A percentile compares a stretch with the other conserved stretches of the same genome.
Evolutionary conservation across 2,888 invertebrate genomes (phyloP).

Genomic region (Strigamia maritima): DNA sequence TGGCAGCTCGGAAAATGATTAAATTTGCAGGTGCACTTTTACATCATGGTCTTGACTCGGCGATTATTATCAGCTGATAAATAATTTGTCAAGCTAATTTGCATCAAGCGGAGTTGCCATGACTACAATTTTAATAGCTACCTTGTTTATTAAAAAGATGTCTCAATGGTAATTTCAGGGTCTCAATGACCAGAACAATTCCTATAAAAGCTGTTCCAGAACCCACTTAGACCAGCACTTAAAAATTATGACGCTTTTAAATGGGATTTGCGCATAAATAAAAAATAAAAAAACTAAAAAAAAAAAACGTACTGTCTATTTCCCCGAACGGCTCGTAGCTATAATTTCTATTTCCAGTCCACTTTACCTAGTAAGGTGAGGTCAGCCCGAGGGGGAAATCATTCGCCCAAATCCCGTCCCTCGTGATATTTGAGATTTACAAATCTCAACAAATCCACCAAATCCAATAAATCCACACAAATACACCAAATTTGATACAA

Average conservation of each 20-base stretch:
- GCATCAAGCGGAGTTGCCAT: not conserved
- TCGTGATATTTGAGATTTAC: too few relatives aligned
- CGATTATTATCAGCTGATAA: not conserved
- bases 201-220: not conserved
- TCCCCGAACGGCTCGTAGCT: too few relatives aligned
- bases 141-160: not conserved
- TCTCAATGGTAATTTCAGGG: not conserved
- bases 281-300: not conserved
- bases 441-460: too few relatives aligned
- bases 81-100: not conserved
- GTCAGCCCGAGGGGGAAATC: too few relatives aligned
- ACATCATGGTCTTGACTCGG: not conserved
- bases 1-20: not conserved
- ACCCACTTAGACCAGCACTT: not conserved
- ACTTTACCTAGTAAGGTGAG: too few relatives aligned
- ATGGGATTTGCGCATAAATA: not conserved
- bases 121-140: not conserved
- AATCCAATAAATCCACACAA: too few relatives aligned
- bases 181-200: not conserved
- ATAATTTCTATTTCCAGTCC: too few relatives aligned
- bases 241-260: not conserved
- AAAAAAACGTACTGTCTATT: too few relatives aligned
- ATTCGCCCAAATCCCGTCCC: too few relatives aligned
- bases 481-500: too few relatives aligned
- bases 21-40: not conserved